phyloP scores from a whole-genome alignment of 30 jellyfish, hydroid and myxozoan genomes.

The Chironex yamaguchii region DNA sequence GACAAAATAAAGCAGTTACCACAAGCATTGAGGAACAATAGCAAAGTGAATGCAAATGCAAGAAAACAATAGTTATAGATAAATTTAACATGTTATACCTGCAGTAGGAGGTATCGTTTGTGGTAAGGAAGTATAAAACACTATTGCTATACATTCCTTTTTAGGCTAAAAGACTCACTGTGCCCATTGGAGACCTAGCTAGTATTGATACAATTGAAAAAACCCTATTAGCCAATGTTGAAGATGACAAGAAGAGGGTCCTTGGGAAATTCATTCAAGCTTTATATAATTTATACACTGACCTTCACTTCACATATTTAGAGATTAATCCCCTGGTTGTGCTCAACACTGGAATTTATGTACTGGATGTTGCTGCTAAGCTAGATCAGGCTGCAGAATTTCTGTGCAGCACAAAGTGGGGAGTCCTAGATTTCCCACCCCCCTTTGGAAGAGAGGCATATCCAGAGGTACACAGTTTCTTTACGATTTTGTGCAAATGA shows the following conservation, averaged over 20 bases:
- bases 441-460: conserved; percentile 95
- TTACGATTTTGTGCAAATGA: no score
- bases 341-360: conserved; percentile 68
- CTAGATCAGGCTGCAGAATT: conserved; percentile 92
- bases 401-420: conserved; percentile 91
- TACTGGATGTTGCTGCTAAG: conserved; percentile 93
- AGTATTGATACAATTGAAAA: conserved; percentile 52
- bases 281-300: conserved; percentile 50
- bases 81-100: background rate
- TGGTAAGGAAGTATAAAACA: background rate
- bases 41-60: no score
- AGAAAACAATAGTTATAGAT: no score
- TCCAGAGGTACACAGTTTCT: conserved; percentile 74
- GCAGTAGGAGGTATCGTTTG: background rate
- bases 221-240: conserved; percentile 35
- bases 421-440: conserved; percentile 80
- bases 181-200: conserved; percentile 54
- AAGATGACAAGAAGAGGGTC: conserved; percentile 43
- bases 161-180: conserved; percentile 71
- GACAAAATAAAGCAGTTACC: no score
- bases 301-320: conserved; percentile 84
- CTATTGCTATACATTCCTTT: background rate
- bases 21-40: no score
- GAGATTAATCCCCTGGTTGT: conserved; percentile 93
- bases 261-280: conserved; percentile 65